Percentiles rank a stretch among this genome's conserved stretches.
Conservation (phyloP, 2,113 vertebrate species). For the Tyto alba region DNA sequence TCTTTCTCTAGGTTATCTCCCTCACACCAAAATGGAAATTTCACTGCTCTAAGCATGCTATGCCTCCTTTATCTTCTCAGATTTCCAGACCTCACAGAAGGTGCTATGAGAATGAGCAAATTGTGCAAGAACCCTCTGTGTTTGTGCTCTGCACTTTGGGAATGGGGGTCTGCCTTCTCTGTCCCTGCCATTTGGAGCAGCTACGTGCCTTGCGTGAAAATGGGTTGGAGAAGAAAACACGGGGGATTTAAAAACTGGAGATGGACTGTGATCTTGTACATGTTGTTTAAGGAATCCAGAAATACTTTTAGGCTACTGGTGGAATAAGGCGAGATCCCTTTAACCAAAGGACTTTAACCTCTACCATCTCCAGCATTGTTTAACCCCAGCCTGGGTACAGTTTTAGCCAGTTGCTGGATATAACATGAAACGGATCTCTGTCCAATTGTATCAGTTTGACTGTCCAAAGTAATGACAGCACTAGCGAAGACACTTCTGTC, state of each 20-base stretch:
- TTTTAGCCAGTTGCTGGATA: neutral
- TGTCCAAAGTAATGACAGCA: neutral
- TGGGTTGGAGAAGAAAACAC: neutral
- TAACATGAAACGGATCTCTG: neutral
- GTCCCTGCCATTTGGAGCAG: neutral
- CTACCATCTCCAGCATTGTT: neutral
- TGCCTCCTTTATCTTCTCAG: neutral
- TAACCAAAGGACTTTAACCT: neutral
- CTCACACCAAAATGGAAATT: neutral
- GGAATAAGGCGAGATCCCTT: neutral
- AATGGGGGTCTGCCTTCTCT: neutral
- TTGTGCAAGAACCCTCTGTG: neutral
- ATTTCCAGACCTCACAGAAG: neutral
- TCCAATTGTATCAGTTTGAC: neutral
- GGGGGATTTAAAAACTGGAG: neutral
- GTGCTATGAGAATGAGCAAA: neutral
- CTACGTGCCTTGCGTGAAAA: neutral
- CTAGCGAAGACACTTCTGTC: neutral
- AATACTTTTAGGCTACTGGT: neutral
- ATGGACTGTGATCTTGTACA: accelerated
- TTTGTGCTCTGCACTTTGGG: neutral
- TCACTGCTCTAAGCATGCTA: neutral
- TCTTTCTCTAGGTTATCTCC: neutral
- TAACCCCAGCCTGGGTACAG: neutral
- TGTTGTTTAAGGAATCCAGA: neutral